These are phyloP conservation scores for Torymus auratus DNA, from an alignment of 2,888 invertebrate genomes.

Conservation along the genomic window DNA sequence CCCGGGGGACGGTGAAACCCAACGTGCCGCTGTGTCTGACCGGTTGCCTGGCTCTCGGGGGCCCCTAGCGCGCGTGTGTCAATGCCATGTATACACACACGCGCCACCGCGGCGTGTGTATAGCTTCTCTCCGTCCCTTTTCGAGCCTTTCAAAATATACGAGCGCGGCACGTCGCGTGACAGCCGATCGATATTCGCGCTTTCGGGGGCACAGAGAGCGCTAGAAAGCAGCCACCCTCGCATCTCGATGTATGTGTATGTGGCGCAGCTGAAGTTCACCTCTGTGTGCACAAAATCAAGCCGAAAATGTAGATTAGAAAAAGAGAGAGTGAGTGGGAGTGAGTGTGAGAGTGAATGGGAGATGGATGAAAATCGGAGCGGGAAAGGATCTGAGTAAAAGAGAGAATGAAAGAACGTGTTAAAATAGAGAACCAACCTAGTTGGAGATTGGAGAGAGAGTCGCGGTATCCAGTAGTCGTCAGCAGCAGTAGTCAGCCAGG, in stretches of 20 bases:
- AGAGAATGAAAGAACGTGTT: not conserved
- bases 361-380: not conserved
- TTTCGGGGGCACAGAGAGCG: no score
- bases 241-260: conserved; percentile 1
- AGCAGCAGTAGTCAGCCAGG: not conserved
- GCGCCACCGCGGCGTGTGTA: no score
- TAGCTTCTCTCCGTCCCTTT: conserved; percentile 17
- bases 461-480: not conserved
- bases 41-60: conserved; percentile 72
- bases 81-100: no score
- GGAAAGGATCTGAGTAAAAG: not conserved
- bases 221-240: no score
- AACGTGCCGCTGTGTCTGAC: conserved; percentile 67
- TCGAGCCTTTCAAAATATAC: conserved; percentile 58
- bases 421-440: conserved; percentile 27
- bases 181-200: conserved; percentile 61
- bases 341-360: no score
- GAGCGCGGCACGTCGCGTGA: conserved; percentile 61
- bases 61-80: conserved; percentile 1
- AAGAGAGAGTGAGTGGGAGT: no score
- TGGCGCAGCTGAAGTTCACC: no score
- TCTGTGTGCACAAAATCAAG: not conserved
- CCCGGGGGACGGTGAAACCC: conserved; percentile 60
- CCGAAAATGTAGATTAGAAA: not conserved
- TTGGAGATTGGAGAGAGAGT: not conserved